Percentiles rank a stretch among this genome's conserved stretches.
Conservation (phyloP, 2,888 invertebrate genomes). For the Falcaria lacertinaria region DNA sequence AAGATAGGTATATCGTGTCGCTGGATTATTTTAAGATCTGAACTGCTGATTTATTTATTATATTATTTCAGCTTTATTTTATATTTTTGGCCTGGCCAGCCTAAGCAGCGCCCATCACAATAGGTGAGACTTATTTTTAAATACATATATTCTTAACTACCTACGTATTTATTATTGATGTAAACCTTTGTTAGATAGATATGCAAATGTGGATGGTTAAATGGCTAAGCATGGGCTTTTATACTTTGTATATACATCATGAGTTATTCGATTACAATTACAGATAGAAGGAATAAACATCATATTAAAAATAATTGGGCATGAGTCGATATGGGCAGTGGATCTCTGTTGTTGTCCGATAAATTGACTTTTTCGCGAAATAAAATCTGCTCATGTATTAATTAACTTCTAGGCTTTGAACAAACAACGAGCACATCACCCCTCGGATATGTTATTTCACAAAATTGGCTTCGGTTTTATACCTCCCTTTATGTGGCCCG, state of each 20-base stretch:
- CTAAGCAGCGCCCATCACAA: too few relatives aligned
- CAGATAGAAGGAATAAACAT: constrained; percentile 27
- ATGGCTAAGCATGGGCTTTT: too few relatives aligned
- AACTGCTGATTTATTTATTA: too few relatives aligned
- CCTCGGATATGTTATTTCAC: constrained; percentile 34
- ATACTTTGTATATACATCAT: neutral
- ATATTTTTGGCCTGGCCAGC: too few relatives aligned
- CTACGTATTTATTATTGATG: too few relatives aligned
- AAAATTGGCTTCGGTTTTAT: constrained; percentile 34
- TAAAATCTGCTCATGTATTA: constrained; percentile 50
- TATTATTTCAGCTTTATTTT: too few relatives aligned
- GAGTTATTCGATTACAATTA: constrained; percentile 4
- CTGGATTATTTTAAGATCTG: too few relatives aligned
- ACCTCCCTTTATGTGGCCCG: constrained; percentile 15
- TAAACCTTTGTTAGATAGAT: too few relatives aligned
- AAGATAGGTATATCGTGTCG: too few relatives aligned
- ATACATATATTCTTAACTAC: too few relatives aligned
- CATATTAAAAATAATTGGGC: constrained; percentile 25
- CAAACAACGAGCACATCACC: constrained; percentile 37
- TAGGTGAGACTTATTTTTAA: too few relatives aligned
- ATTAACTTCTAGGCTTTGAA: constrained; percentile 50
- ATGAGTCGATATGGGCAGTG: constrained; percentile 25
- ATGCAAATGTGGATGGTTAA: too few relatives aligned
- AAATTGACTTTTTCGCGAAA: constrained; percentile 56
- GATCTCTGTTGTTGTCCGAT: constrained; percentile 28